A percentile compares a stretch with the other conserved stretches of the same genome.
These are phyloP conservation scores for Smutsia gigantea DNA, from an alignment of 2,797 vertebrate genomes.

Conservation along the genomic window DNA sequence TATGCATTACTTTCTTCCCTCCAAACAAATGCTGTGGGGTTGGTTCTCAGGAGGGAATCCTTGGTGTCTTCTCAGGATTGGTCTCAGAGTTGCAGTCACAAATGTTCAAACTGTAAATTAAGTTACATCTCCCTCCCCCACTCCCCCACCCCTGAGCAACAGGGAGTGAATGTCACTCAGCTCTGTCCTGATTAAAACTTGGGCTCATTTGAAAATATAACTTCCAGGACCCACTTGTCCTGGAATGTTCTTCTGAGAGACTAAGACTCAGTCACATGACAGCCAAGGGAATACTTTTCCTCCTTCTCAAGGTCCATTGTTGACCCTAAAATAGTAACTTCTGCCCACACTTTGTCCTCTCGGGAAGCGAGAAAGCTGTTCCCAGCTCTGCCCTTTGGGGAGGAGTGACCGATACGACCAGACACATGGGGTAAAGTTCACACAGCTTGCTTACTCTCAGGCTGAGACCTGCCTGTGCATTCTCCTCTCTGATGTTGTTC, in stretches of 20 bases:
- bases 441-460: neutral
- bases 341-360: slow-evolving; percentile 38
- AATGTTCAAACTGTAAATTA: neutral
- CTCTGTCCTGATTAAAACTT: neutral
- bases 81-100: slow-evolving; percentile 20
- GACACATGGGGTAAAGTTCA: neutral
- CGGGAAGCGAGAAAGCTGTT: neutral
- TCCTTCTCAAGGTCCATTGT: neutral
- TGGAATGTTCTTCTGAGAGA: slow-evolving; percentile 3
- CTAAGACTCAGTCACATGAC: neutral
- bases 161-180: neutral
- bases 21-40: neutral
- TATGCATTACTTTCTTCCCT: slow-evolving; percentile 20
- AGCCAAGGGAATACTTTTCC: neutral
- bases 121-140: neutral
- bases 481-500: neutral
- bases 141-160: neutral
- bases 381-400: neutral
- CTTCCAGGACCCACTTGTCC: neutral
- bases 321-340: neutral
- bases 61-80: neutral
- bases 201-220: slow-evolving; percentile 6
- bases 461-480: neutral
- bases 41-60: neutral
- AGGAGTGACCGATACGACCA: neutral